Conservation (phyloP, 2,113 vertebrate genomes). For the Ia io region DNA sequence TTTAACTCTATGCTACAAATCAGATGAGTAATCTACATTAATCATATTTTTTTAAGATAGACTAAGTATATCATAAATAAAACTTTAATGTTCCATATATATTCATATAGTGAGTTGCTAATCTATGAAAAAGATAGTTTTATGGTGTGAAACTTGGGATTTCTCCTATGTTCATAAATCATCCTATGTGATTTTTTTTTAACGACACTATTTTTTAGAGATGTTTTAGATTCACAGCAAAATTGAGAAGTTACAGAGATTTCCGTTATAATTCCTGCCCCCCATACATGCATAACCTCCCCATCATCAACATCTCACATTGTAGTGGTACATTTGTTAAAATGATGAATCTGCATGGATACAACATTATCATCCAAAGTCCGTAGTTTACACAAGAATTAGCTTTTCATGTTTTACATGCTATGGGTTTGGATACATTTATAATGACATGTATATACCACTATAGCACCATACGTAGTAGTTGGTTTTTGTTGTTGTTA, state of each 20-base stretch:
- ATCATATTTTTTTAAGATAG: background rate
- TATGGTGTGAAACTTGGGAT: background rate
- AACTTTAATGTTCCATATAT: background rate
- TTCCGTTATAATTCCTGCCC: background rate
- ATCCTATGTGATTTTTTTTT: background rate
- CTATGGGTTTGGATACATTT: background rate
- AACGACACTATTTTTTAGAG: background rate
- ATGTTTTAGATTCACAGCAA: background rate
- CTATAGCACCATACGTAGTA: background rate
- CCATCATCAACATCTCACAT: background rate
- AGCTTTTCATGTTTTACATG: background rate
- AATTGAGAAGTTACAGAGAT: background rate
- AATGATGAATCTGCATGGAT: background rate
- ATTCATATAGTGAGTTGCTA: background rate
- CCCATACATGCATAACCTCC: background rate
- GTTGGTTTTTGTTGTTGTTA: no score
- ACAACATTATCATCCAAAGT: background rate
- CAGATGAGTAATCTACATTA: background rate
- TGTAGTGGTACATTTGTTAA: background rate
- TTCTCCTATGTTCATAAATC: background rate
- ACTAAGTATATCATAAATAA: background rate
- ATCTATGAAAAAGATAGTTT: background rate
- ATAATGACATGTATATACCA: background rate
- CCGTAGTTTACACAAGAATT: background rate
- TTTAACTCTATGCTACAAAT: background rate